Percentiles rank a stretch among this genome's conserved stretches.
phyloP scores from a whole-genome alignment of 2,113 vertebrate species.

The Lampris megalopsis region DNA sequence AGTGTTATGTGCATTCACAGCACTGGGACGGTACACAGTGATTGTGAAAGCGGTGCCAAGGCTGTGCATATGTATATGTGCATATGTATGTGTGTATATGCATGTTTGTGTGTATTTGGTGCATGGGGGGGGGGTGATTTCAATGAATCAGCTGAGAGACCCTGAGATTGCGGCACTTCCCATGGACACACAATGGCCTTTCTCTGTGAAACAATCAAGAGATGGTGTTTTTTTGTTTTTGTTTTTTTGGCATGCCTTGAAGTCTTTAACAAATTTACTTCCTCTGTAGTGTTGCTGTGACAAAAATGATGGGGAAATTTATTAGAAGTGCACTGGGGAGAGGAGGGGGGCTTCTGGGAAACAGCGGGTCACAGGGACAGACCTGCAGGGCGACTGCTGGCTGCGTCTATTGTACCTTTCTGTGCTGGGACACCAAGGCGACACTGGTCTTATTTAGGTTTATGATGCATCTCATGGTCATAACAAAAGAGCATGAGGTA shows the following conservation, averaged over 20 bases:
- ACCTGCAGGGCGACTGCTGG: slow-evolving; percentile 51
- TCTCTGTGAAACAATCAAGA: slow-evolving; percentile 75
- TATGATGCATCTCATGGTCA: slow-evolving; percentile 48
- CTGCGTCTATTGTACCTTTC: neutral
- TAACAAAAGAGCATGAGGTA: slow-evolving; percentile 43
- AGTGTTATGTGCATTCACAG: neutral
- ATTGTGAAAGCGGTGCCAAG: neutral
- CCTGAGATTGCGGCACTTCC: slow-evolving; percentile 71
- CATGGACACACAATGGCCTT: slow-evolving; percentile 79
- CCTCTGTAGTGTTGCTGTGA: slow-evolving; percentile 65
- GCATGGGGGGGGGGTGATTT: slow-evolving; percentile 15
- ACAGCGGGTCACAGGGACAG: slow-evolving; percentile 49
- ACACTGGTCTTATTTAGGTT: slow-evolving; percentile 20
- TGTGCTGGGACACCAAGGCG: slow-evolving; percentile 3
- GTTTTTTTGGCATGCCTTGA: slow-evolving; percentile 68
- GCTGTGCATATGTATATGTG: slow-evolving; percentile 2
- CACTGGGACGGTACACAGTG: neutral
- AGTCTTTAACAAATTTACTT: slow-evolving; percentile 70
- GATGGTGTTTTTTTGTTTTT: slow-evolving; percentile 57
- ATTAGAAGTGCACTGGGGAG: slow-evolving; percentile 71
- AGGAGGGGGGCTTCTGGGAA: slow-evolving; percentile 59
- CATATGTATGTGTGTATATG: neutral
- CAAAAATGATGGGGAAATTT: slow-evolving; percentile 73
- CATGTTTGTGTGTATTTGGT: slow-evolving; percentile 6
- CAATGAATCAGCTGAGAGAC: slow-evolving; percentile 65